Conservation (phyloP, 2,797 vertebrate species). For the Tapirus indicus region DNA sequence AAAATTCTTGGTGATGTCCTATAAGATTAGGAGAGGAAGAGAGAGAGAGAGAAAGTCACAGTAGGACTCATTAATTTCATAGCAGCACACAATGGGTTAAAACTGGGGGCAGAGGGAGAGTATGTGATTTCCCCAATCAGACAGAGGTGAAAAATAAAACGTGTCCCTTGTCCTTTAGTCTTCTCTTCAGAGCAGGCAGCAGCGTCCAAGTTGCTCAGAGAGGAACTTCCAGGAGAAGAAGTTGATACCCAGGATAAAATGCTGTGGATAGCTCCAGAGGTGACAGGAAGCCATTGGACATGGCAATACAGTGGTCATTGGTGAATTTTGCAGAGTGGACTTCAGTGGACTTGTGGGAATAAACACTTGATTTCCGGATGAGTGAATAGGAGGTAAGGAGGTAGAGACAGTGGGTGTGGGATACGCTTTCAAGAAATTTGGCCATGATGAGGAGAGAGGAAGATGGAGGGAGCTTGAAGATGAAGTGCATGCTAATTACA, state of each 20-base stretch:
- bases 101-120: not conserved
- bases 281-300: not conserved
- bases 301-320: rapidly evolving
- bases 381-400: not conserved
- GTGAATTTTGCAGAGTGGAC: not conserved
- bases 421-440: not conserved
- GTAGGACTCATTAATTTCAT: not conserved
- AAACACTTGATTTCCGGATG: not conserved
- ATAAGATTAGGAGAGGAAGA: not conserved
- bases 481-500: slow-evolving; percentile 67
- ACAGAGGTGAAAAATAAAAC: not conserved
- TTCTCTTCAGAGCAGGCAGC: not conserved
- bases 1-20: not conserved
- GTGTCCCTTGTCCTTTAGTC: not conserved
- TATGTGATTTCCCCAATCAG: not conserved
- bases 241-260: not conserved
- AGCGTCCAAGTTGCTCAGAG: not conserved
- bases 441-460: not conserved
- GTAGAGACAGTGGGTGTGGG: not conserved
- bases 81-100: not conserved
- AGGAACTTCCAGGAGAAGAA: not conserved
- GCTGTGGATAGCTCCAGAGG: rapidly evolving
- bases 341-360: not conserved
- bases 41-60: not conserved
- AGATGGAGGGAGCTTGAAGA: not conserved